Conservation (phyloP, 2,797 vertebrate species). For the Nothura maculosa region DNA sequence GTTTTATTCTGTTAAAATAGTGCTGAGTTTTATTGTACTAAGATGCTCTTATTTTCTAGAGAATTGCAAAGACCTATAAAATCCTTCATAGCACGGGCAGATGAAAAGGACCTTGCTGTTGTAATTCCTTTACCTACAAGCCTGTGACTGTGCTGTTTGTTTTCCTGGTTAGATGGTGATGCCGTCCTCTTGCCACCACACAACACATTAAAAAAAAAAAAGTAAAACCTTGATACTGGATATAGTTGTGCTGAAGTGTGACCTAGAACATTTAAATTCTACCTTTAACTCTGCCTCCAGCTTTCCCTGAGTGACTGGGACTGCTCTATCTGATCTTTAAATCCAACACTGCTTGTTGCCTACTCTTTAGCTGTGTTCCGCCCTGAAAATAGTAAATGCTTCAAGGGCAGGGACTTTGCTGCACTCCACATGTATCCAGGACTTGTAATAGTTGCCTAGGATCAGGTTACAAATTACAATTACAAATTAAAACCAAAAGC, state of each 20-base stretch:
- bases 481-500: background rate
- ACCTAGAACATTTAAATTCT: background rate
- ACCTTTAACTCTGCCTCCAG: background rate
- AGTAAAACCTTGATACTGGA: background rate
- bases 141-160: background rate
- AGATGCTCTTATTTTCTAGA: background rate
- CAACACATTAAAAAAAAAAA: background rate
- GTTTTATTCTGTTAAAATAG: background rate
- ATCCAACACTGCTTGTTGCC: background rate
- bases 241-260: accelerated
- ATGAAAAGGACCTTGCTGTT: background rate
- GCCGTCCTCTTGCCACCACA: background rate
- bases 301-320: background rate
- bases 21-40: background rate
- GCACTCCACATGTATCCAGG: background rate
- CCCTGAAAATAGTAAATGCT: background rate
- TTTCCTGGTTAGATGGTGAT: background rate
- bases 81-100: background rate
- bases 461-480: background rate
- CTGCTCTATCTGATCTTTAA: background rate
- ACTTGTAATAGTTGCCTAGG: background rate
- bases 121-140: background rate
- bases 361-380: background rate
- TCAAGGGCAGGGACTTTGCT: background rate
- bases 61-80: background rate